These are phyloP conservation scores for Oscheius myriophilus DNA, from an alignment of 2,888 invertebrate genomes.

Conservation along the genomic window DNA sequence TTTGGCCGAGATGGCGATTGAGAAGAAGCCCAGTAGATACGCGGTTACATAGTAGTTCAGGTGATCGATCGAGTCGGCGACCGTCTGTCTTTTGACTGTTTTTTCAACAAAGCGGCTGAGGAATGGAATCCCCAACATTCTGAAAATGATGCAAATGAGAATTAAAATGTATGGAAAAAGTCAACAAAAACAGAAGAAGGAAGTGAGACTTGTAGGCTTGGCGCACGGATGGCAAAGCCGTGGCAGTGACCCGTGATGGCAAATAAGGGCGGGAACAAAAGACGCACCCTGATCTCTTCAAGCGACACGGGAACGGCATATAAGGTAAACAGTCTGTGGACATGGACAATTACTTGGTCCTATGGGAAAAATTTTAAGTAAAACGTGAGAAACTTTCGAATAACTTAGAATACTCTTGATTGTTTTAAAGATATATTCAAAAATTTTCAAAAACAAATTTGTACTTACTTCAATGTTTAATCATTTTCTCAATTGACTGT, in stretches of 20 bases:
- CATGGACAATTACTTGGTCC: background rate
- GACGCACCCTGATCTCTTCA: background rate
- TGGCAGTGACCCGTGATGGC: conserved; percentile 23
- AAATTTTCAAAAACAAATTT: too few relatives aligned
- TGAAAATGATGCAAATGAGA: background rate
- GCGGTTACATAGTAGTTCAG: conserved; percentile 73
- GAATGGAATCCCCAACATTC: conserved; percentile 54
- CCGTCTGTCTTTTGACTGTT: conserved; percentile 55
- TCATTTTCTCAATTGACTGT: too few relatives aligned
- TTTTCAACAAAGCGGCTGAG: conserved; percentile 53
- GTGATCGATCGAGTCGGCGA: conserved; percentile 73
- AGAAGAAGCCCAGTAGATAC: conserved; percentile 71
- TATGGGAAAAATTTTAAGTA: too few relatives aligned
- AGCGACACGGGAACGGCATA: background rate
- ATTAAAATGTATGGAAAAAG: background rate
- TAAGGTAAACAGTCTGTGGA: conserved; percentile 3
- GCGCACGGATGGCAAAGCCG: conserved; percentile 20
- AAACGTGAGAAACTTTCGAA: too few relatives aligned
- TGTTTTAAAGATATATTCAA: too few relatives aligned
- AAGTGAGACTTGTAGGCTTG: background rate
- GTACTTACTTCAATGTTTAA: too few relatives aligned
- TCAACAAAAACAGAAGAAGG: background rate
- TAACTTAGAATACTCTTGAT: too few relatives aligned
- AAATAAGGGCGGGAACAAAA: conserved; percentile 23
- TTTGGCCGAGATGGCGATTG: conserved; percentile 73